A percentile compares a stretch with the other conserved stretches of the same genome.
Evolutionary conservation across 1,140 invertebrate species (phyloP).

Genomic region (Eubasilissa regina): DNA sequence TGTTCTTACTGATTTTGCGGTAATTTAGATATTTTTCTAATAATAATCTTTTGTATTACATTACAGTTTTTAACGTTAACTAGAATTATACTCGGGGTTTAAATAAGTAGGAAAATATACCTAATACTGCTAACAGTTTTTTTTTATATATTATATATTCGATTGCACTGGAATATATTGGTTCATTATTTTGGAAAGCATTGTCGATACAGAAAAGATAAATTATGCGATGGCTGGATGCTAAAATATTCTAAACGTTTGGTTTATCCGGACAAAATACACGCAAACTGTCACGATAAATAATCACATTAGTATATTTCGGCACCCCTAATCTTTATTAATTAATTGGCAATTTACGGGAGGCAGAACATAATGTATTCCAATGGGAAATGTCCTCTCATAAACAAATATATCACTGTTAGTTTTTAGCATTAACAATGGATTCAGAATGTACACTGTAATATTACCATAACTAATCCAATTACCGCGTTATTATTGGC

Average conservation of each 20-base stretch:
- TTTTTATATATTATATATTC: no score
- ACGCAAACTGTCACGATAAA: constrained; percentile 33
- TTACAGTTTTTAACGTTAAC: no score
- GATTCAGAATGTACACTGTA: constrained; percentile 20
- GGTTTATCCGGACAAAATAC: constrained; percentile 34
- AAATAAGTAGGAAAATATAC: no score
- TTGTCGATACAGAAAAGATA: neutral
- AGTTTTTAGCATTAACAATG: constrained; percentile 7
- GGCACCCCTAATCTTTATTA: constrained; percentile 39
- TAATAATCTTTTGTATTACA: no score
- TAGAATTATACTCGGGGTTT: no score
- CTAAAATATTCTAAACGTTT: constrained; percentile 20
- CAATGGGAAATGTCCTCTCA: constrained; percentile 23
- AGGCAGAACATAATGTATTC: constrained; percentile 20
- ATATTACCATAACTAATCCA: neutral
- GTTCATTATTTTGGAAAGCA: neutral
- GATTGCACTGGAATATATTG: no score
- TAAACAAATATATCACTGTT: constrained; percentile 9
- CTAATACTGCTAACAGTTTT: no score
- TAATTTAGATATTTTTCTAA: no score
- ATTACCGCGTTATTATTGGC: neutral
- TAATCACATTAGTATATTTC: constrained; percentile 38
- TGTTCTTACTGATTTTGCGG: no score
- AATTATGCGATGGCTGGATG: neutral
- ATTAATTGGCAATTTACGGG: constrained; percentile 29